Evolutionary conservation across 2,113 vertebrate genomes (phyloP).

Genomic region (Phaethon lepturus): DNA sequence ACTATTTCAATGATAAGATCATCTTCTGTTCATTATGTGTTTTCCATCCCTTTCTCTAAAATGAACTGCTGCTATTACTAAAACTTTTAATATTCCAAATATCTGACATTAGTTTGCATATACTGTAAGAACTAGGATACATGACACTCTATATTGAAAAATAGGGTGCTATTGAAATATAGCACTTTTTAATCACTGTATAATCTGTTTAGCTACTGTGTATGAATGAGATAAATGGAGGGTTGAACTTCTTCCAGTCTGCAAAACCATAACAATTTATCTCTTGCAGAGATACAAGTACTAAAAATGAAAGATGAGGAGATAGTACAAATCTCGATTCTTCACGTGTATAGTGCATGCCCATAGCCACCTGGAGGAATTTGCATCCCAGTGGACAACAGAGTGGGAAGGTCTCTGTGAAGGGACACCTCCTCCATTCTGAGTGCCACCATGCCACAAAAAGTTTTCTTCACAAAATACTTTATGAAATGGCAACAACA

Average conservation of each 20-base stretch:
- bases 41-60: conserved; percentile 28
- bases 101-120: not conserved
- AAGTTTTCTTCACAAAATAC: not conserved
- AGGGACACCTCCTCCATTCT: not conserved
- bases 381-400: not conserved
- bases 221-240: conserved; percentile 39
- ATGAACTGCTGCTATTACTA: conserved; percentile 5
- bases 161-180: conserved; percentile 56
- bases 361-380: not conserved
- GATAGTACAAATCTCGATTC: not conserved
- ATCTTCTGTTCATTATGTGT: not conserved
- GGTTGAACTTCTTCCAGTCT: conserved; percentile 3
- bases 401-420: not conserved
- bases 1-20: conserved; percentile 22
- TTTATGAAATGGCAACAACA: not conserved
- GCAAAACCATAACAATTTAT: conserved; percentile 28
- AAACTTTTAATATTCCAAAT: not conserved
- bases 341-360: not conserved
- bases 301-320: conserved; percentile 39
- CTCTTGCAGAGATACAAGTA: conserved; percentile 5
- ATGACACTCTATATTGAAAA: conserved; percentile 27
- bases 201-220: conserved; percentile 27
- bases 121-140: conserved; percentile 4
- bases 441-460: not conserved
- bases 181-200: conserved; percentile 44